Evolutionary conservation across 2,113 vertebrate genomes (phyloP).

Genomic region (Picathartes gymnocephalus): DNA sequence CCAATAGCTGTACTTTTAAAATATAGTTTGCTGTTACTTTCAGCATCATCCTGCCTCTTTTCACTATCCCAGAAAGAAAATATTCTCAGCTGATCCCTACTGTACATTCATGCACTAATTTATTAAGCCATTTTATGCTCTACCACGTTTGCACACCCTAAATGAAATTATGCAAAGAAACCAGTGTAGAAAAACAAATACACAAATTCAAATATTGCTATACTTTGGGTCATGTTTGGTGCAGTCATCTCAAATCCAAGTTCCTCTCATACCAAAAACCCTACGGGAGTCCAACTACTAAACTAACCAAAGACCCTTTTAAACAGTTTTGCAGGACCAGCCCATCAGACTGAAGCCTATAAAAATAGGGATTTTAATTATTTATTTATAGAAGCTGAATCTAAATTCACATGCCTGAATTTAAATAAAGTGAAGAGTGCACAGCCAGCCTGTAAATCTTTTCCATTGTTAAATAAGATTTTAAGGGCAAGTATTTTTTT

Average conservation of each 20-base stretch:
- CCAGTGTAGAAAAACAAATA: neutral
- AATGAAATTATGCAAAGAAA: slow-evolving; percentile 12
- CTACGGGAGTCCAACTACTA: neutral
- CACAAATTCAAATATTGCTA: neutral
- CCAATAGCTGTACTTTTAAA: neutral
- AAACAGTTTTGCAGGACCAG: neutral
- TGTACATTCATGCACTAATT: neutral
- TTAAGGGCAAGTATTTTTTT: neutral
- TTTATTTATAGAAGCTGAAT: neutral
- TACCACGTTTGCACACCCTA: neutral
- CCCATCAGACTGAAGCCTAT: neutral
- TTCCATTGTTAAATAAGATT: neutral
- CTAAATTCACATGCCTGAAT: neutral
- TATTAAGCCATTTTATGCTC: neutral
- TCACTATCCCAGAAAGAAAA: neutral
- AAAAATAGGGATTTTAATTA: neutral
- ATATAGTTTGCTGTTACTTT: neutral
- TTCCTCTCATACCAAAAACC: neutral
- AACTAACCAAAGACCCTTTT: neutral
- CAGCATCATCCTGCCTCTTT: neutral
- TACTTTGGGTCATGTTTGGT: neutral
- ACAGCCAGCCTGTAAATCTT: neutral
- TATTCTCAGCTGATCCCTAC: neutral
- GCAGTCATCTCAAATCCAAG: neutral
- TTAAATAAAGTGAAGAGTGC: neutral